Base-by-base conservation (phyloP, 2,888 invertebrate species). In the Diachrysia chrysitis region DNA sequence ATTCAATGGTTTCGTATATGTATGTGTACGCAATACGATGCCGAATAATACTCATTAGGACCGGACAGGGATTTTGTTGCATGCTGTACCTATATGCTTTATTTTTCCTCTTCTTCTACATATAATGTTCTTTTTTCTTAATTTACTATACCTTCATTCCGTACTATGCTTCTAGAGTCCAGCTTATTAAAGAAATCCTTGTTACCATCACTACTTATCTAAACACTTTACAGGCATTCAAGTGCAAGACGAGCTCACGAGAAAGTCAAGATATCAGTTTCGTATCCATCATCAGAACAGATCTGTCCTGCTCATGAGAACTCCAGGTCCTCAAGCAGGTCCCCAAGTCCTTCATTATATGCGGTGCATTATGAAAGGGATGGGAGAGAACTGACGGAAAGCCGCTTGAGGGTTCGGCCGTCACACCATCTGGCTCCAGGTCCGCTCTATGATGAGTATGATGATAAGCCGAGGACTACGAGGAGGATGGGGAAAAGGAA, bases 401-500 rank as follows among this genome's bases (percentile, higher is more conserved):
- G 96, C 66, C 96, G 96, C 72, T 89, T 97, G 67, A 95, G 96
- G 77, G 97, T 97, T 37, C 91, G 95, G 12, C 89, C 91, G 0
- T 84, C 90, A 0, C 93, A 93, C 59, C 92, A 92, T 29, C 90
- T 96, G 71, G 93, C 95, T 53, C 96, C 93, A 68, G 95, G 88
- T 63, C 95, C 91, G 1, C 73, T 94, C 78, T 96, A 90, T 79
- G 96, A 92, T 58, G 95, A 95, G 48, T 91, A 89, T 35, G 94
- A 94, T 69, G 95, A 95, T 73, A 95, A 95, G 63, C 95, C 95
- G 0, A 88, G 96, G 25, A 90, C 96, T 0, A 96, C 96, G 16
- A 96, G 97, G 79, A 96, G 97, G 82, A 98, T 98, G 97, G 98
- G 98, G 32, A 98, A 98, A 85, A 96, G 98, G 69, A 98, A 98